Percentiles rank a stretch among this genome's conserved stretches.
Conservation (phyloP, 1,140 invertebrate genomes). For the Achatina immaculata region DNA sequence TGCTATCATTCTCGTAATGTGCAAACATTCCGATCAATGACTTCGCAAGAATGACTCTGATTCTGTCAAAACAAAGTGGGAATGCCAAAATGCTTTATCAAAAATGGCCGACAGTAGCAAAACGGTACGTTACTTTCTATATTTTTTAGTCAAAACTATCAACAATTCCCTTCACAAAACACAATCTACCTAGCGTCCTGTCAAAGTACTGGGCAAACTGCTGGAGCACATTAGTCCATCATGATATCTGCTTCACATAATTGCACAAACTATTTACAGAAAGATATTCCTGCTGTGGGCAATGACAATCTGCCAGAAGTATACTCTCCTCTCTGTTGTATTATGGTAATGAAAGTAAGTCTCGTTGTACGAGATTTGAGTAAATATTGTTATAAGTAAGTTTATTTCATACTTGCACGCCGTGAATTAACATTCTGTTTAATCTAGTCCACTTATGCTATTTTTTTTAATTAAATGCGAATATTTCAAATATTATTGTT, state of each 20-base stretch:
- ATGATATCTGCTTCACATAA: background rate
- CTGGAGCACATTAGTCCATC: constrained; percentile 17
- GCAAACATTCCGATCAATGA: background rate
- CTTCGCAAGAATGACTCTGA: background rate
- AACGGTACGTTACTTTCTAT: constrained; percentile 1
- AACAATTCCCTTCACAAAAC: background rate
- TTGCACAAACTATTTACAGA: constrained; percentile 19
- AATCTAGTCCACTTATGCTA: too few relatives aligned
- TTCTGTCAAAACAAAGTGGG: constrained; percentile 12
- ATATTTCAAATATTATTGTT: too few relatives aligned
- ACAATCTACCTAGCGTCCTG: background rate
- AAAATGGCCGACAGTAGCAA: constrained; percentile 21
- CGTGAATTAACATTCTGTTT: too few relatives aligned
- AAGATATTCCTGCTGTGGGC: constrained; percentile 8
- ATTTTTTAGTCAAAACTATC: background rate
- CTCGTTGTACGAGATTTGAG: constrained; percentile 17
- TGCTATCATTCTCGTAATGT: background rate
- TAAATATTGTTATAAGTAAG: too few relatives aligned
- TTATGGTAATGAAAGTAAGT: constrained; percentile 29
- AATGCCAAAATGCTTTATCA: background rate
- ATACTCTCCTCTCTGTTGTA: constrained; percentile 14
- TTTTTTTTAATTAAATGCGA: too few relatives aligned
- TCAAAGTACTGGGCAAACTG: too few relatives aligned
- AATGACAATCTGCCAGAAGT: constrained; percentile 26
- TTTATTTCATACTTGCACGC: too few relatives aligned